These are phyloP conservation scores for Hippoglossus hippoglossus DNA, from an alignment of 2,797 vertebrate species.

Conservation along the genomic window DNA sequence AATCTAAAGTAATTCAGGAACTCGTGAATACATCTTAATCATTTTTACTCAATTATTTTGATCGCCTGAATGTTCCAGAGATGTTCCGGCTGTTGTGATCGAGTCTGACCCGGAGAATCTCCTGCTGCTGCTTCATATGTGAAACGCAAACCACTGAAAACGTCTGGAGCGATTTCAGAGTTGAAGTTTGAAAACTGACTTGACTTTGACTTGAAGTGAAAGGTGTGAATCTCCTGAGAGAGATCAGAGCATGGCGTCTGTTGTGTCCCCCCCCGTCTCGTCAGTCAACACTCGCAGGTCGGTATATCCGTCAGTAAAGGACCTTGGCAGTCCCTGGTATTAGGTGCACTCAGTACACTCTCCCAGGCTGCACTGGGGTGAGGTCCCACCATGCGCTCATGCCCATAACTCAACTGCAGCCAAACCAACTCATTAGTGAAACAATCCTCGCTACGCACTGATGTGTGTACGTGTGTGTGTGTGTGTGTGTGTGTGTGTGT, in stretches of 20 bases:
- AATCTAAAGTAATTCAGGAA: too few species aligned
- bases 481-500: constrained; percentile 49
- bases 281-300: not conserved
- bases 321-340: constrained; percentile 35
- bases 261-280: constrained; percentile 3
- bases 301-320: constrained; percentile 42
- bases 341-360: constrained; percentile 67
- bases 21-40: too few species aligned
- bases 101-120: too few species aligned
- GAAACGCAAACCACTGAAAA: too few species aligned
- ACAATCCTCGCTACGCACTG: constrained; percentile 62
- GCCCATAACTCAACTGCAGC: constrained; percentile 74
- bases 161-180: too few species aligned
- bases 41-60: too few species aligned
- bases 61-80: too few species aligned
- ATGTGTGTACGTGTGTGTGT: constrained; percentile 42
- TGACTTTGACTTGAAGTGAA: not conserved
- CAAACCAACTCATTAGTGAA: constrained; percentile 85
- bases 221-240: constrained; percentile 18
- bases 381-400: constrained; percentile 78
- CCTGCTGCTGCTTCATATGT: too few species aligned
- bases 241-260: too few species aligned
- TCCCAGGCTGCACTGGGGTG: constrained; percentile 71
- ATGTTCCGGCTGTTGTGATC: too few species aligned
- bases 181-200: too few species aligned